phyloP scores from a whole-genome alignment of 2,888 invertebrate species.

The Cephus rjabovi region DNA sequence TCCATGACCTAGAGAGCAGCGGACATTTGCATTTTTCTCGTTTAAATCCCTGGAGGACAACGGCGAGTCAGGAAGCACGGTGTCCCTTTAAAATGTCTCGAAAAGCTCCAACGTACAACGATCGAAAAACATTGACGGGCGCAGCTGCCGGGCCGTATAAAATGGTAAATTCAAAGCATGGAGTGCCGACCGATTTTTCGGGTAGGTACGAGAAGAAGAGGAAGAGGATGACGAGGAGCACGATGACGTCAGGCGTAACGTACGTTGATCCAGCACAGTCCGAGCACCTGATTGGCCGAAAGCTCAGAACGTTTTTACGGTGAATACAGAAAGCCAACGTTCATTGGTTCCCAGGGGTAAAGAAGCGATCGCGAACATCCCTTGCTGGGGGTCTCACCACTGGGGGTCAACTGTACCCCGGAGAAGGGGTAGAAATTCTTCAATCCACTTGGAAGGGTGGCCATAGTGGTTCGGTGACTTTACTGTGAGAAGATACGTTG shows the following conservation, averaged over 20 bases:
- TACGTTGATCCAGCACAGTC: background rate
- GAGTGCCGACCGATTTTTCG: background rate
- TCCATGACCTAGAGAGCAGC: constrained; percentile 45
- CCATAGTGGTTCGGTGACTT: constrained; percentile 28
- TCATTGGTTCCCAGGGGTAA: background rate
- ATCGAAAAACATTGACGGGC: background rate
- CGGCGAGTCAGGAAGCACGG: constrained; percentile 33
- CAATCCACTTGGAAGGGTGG: background rate
- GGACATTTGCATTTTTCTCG: constrained; percentile 38
- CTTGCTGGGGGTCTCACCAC: constrained; percentile 1
- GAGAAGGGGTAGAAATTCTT: background rate
- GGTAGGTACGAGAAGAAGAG: background rate
- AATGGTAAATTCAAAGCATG: background rate
- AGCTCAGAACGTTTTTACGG: background rate
- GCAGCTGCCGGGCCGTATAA: background rate
- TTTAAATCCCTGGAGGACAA: constrained; percentile 41
- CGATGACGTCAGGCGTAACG: background rate
- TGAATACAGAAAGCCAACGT: background rate
- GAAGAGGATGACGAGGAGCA: background rate
- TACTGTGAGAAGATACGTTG: constrained; percentile 66
- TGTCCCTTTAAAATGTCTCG: constrained; percentile 42
- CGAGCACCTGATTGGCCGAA: background rate
- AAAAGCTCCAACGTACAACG: constrained; percentile 8
- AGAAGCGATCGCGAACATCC: background rate
- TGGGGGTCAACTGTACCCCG: background rate